Percentiles rank a stretch among this genome's conserved stretches.
Evolutionary conservation across 2,888 invertebrate genomes (phyloP).

Genomic region (Sphinx pinastri): DNA sequence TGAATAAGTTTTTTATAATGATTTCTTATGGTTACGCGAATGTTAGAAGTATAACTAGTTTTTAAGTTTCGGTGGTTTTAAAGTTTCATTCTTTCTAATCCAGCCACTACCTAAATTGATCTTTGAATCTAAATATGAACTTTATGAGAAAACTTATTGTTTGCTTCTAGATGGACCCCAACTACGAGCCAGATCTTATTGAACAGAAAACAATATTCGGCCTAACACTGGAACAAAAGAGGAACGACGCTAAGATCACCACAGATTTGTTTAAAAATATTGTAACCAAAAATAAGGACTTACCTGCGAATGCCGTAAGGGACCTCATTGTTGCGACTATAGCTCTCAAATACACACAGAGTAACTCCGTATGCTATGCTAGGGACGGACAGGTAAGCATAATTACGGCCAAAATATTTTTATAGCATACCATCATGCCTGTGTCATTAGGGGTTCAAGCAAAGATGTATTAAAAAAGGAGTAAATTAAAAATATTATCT

Average conservation of each 20-base stretch:
- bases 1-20: too few species aligned
- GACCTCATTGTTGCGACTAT: slow-evolving; percentile 98
- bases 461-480: too few species aligned
- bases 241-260: slow-evolving; percentile 95
- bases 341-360: slow-evolving; percentile 98
- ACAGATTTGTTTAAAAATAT: slow-evolving; percentile 90
- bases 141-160: too few species aligned
- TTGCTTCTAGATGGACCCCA: slow-evolving; percentile 90
- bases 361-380: slow-evolving; percentile 99
- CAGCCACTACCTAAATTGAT: too few species aligned
- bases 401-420: slow-evolving; percentile 2
- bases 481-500: too few species aligned
- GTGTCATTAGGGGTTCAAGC: too few species aligned
- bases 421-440: neutral
- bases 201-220: slow-evolving; percentile 87
- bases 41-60: too few species aligned
- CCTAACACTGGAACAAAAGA: slow-evolving; percentile 88
- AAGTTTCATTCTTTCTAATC: too few species aligned
- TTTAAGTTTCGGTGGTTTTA: too few species aligned
- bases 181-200: slow-evolving; percentile 90
- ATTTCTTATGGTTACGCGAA: too few species aligned
- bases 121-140: too few species aligned
- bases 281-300: slow-evolving; percentile 87
- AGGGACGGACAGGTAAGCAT: slow-evolving; percentile 91
- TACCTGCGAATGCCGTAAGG: slow-evolving; percentile 90